A percentile compares a stretch with the other conserved stretches of the same genome.
These are phyloP conservation scores for Branchinecta lynchi DNA, from an alignment of 1,140 invertebrate genomes.

Conservation along the genomic window DNA sequence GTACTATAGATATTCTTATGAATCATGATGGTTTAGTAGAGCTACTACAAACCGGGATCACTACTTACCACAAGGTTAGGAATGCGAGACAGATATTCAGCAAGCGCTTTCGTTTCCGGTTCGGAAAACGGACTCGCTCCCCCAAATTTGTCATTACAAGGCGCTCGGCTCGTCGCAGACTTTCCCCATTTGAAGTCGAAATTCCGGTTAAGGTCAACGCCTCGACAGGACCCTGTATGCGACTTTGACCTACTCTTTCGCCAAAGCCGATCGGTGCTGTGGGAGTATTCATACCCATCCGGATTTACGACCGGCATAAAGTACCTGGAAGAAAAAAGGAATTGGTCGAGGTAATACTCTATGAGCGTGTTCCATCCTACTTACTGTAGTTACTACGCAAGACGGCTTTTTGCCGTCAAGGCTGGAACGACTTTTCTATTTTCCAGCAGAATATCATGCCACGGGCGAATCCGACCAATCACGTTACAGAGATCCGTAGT, in stretches of 20 bases:
- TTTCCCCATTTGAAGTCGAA: conserved; percentile 50
- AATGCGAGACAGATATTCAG: conserved; percentile 18
- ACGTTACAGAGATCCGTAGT: no score
- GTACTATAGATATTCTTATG: no score
- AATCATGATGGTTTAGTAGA: no score
- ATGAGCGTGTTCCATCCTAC: no score
- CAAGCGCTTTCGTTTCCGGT: conserved; percentile 50
- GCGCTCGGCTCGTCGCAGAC: conserved; percentile 23
- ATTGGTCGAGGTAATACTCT: no score
- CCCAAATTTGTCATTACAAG: conserved; percentile 61
- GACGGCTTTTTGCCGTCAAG: no score
- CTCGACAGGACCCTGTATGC: conserved; percentile 34
- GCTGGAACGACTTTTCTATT: no score
- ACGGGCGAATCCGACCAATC: no score
- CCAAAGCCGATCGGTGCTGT: conserved; percentile 38
- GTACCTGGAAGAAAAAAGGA: conserved; percentile 24
- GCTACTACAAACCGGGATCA: no score
- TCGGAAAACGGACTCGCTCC: conserved; percentile 63
- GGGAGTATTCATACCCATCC: conserved; percentile 31
- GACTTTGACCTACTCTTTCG: conserved; percentile 43
- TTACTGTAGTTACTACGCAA: no score
- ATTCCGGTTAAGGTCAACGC: conserved; percentile 58
- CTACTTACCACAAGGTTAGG: no score
- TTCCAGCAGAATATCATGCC: no score
- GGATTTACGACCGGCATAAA: conserved; percentile 34